These are phyloP conservation scores for Geophilus truncorum DNA, from an alignment of 2,888 invertebrate genomes.

Conservation along the genomic window DNA sequence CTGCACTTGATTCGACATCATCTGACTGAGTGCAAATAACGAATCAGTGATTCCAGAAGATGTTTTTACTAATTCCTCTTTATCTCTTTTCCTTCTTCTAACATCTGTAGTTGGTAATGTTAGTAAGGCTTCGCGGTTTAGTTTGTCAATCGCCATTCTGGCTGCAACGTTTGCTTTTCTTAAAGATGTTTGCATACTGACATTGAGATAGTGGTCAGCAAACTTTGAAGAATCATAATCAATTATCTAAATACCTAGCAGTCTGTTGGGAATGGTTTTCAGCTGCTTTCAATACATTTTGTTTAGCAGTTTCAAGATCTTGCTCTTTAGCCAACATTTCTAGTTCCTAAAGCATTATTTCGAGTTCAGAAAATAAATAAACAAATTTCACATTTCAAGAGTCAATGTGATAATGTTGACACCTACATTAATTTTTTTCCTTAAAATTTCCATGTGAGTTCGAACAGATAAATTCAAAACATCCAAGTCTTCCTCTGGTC, in stretches of 20 bases:
- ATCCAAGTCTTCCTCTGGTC: constrained; percentile 33
- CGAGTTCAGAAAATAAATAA: background rate
- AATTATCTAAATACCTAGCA: constrained; percentile 31
- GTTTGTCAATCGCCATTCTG: constrained; percentile 35
- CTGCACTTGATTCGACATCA: constrained; percentile 79
- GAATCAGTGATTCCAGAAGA: constrained; percentile 78
- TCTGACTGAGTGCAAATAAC: constrained; percentile 74
- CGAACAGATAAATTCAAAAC: constrained; percentile 28
- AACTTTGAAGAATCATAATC: background rate
- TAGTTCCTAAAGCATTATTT: constrained; percentile 31
- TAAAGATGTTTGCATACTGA: constrained; percentile 34
- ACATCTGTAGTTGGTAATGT: background rate
- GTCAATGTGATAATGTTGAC: background rate
- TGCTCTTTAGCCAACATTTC: constrained; percentile 36
- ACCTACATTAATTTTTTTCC: constrained; percentile 33
- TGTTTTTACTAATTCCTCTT: constrained; percentile 54
- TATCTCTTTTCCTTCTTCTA: constrained; percentile 43
- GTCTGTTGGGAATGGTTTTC: constrained; percentile 30
- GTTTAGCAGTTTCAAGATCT: constrained; percentile 34
- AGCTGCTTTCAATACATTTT: constrained; percentile 31
- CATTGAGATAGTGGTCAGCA: background rate
- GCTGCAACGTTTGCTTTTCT: constrained; percentile 38
- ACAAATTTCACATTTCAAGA: background rate
- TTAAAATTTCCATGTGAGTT: constrained; percentile 27
- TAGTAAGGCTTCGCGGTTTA: constrained; percentile 32